Percentiles rank a stretch among this genome's conserved stretches.
Evolutionary conservation across 2,797 vertebrate genomes (phyloP).

Genomic region (Sternotherus odoratus): DNA sequence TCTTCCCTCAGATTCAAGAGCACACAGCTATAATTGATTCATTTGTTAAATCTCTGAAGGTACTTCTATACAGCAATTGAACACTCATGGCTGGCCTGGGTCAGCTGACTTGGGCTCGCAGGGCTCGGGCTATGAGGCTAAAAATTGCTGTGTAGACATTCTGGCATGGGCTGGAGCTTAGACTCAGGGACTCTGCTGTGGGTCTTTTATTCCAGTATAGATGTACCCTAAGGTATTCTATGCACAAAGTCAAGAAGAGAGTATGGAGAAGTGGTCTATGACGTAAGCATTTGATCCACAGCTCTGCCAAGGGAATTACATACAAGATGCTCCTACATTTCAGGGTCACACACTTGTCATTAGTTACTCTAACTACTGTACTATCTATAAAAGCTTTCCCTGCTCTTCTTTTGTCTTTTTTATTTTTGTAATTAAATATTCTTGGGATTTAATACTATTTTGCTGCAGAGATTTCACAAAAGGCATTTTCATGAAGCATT

Average conservation of each 20-base stretch:
- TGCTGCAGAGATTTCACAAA: not conserved
- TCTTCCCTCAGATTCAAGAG: not conserved
- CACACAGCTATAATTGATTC: not conserved
- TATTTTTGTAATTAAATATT: not conserved
- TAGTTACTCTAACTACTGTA: not conserved
- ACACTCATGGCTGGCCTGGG: too few relatives aligned
- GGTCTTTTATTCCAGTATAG: not conserved
- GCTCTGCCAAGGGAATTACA: not conserved
- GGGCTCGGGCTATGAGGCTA: too few relatives aligned
- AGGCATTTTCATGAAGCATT: not conserved
- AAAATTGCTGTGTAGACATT: too few relatives aligned
- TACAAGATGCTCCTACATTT: not conserved
- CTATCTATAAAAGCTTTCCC: not conserved
- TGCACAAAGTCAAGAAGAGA: not conserved
- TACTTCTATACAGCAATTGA: too few relatives aligned
- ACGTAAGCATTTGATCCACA: not conserved
- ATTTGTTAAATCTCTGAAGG: not conserved
- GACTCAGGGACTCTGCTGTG: too few relatives aligned
- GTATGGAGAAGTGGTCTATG: not conserved
- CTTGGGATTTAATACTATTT: not conserved
- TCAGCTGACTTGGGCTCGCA: too few relatives aligned
- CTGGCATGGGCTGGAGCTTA: too few relatives aligned
- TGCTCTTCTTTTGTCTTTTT: not conserved
- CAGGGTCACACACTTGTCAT: not conserved
- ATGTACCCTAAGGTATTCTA: not conserved